These are phyloP conservation scores for Mellilla xanthometata DNA, from an alignment of 2,888 invertebrate genomes.

Conservation along the genomic window DNA sequence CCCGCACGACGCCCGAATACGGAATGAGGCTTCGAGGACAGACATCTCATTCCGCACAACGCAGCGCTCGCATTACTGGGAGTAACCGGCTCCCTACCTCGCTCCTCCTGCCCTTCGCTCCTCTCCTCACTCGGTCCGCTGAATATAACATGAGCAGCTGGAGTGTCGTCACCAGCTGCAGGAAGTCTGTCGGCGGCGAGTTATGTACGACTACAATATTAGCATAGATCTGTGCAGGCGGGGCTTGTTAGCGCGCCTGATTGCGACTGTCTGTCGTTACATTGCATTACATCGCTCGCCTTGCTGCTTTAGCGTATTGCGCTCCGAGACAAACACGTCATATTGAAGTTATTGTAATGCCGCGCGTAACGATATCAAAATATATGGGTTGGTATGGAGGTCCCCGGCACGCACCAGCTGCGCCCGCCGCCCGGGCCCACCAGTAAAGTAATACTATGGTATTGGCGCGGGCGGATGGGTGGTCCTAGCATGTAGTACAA, in stretches of 20 bases:
- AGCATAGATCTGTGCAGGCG: slow-evolving; percentile 21
- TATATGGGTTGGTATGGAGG: neutral
- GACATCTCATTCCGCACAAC: slow-evolving; percentile 9
- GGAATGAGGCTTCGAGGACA: slow-evolving; percentile 17
- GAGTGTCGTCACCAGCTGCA: no score
- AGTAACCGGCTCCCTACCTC: slow-evolving; percentile 8
- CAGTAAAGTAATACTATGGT: no score
- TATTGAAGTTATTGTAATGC: slow-evolving; percentile 3
- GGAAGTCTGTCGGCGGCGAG: slow-evolving; percentile 1
- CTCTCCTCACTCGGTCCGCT: no score
- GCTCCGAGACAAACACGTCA: slow-evolving; percentile 1
- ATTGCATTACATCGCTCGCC: slow-evolving; percentile 15
- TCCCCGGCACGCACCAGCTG: slow-evolving; percentile 4
- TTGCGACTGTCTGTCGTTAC: slow-evolving; percentile 20
- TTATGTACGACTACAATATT: slow-evolving; percentile 16
- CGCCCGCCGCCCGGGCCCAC: neutral
- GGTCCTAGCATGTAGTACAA: slow-evolving; percentile 11
- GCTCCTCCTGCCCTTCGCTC: neutral
- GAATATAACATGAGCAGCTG: no score
- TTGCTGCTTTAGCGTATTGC: slow-evolving; percentile 3
- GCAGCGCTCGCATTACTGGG: no score
- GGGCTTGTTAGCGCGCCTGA: slow-evolving; percentile 20
- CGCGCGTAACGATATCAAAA: slow-evolving; percentile 5
- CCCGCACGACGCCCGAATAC: slow-evolving; percentile 25
- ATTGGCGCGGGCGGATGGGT: no score